These are phyloP conservation scores for Rafetus swinhoei DNA, from an alignment of 2,113 vertebrate species.

Conservation along the genomic window DNA sequence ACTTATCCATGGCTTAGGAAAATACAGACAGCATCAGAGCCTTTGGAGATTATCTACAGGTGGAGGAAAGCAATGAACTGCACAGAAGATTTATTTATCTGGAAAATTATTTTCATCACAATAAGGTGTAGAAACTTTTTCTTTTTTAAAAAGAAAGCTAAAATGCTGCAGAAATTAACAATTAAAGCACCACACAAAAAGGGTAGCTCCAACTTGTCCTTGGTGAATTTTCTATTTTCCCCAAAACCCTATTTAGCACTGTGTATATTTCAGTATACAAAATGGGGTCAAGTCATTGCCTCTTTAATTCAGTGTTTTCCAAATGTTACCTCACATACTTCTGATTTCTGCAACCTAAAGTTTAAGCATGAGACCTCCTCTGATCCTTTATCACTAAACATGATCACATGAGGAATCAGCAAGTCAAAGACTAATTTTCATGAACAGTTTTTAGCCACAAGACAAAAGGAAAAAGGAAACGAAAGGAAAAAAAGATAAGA, in stretches of 20 bases:
- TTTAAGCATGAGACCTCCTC: constrained; percentile 9
- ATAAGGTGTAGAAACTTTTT: not conserved
- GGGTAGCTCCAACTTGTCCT: not conserved
- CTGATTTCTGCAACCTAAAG: not conserved
- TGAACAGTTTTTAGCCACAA: not conserved
- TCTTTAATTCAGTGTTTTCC: not conserved
- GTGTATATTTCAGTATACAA: not conserved
- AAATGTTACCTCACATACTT: not conserved
- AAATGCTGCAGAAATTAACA: not conserved
- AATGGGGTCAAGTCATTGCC: not conserved
- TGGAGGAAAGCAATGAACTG: not conserved
- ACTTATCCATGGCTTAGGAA: not conserved
- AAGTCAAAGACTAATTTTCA: constrained; percentile 25
- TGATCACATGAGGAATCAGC: constrained; percentile 48
- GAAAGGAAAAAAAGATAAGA: not conserved
- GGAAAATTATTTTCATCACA: not conserved
- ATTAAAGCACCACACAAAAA: not conserved
- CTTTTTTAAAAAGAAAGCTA: not conserved
- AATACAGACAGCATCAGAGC: not conserved
- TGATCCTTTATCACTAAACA: constrained; percentile 50
- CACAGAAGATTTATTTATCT: not conserved
- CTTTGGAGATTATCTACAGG: not conserved
- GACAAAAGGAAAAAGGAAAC: not conserved
- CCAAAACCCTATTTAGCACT: not conserved
- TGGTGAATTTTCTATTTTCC: not conserved